phyloP scores from a whole-genome alignment of 2,888 invertebrate species.

The Didymodactylos carnosus region DNA sequence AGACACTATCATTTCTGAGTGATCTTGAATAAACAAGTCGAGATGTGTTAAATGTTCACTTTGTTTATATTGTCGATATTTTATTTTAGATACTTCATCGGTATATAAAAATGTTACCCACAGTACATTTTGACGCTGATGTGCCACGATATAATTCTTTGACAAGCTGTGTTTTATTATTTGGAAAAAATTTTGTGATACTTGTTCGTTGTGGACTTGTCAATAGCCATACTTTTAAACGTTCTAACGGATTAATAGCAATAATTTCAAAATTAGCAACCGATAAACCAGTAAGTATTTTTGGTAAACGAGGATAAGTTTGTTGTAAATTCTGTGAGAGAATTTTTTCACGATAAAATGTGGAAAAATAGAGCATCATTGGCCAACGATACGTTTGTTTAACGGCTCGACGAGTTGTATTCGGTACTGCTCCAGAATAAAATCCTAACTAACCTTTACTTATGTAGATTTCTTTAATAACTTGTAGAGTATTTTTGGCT shows the following conservation, averaged over 20 bases:
- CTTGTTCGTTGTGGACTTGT: background rate
- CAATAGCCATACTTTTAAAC: background rate
- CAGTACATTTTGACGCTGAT: background rate
- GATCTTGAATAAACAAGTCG: background rate
- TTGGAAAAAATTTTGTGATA: background rate
- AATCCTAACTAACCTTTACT: background rate
- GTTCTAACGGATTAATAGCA: background rate
- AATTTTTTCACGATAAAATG: background rate
- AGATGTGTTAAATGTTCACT: background rate
- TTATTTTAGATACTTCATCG: background rate
- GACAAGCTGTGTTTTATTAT: background rate
- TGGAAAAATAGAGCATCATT: background rate
- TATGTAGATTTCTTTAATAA: background rate
- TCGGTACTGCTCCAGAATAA: background rate
- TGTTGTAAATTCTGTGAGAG: background rate
- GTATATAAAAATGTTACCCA: background rate
- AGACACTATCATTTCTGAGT: no score
- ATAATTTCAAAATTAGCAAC: background rate
- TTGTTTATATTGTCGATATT: background rate
- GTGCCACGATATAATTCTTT: background rate
- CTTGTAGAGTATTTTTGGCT: background rate
- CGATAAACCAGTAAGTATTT: background rate
- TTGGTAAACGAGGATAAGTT: background rate
- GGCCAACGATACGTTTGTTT: background rate
- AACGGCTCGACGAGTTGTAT: background rate